Percentiles rank a stretch among this genome's conserved stretches.
These are phyloP conservation scores for Melieria omissa DNA, from an alignment of 2,888 invertebrate species.

Conservation along the genomic window DNA sequence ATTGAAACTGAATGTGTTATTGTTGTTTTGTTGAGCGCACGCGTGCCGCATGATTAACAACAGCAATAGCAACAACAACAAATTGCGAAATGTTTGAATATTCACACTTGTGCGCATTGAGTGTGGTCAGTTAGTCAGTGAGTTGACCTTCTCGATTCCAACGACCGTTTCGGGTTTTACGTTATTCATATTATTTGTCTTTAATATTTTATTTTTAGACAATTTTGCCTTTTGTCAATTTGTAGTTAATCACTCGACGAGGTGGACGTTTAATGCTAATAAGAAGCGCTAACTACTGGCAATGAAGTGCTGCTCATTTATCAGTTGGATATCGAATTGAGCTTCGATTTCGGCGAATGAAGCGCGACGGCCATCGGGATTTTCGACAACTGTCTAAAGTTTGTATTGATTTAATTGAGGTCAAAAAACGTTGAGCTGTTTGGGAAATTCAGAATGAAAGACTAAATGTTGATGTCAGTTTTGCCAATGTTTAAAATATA, in stretches of 20 bases:
- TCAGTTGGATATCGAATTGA: no score
- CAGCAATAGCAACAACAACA: conserved; percentile 15
- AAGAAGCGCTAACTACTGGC: background rate
- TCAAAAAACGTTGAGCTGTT: no score
- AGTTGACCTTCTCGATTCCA: conserved; percentile 20
- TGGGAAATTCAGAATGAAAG: background rate
- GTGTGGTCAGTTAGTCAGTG: conserved; percentile 16
- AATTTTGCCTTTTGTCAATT: conserved; percentile 1
- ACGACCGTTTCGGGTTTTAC: conserved; percentile 11
- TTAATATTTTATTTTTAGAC: background rate
- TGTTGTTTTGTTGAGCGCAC: conserved; percentile 1
- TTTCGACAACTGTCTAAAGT: no score
- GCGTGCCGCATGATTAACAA: conserved; percentile 19
- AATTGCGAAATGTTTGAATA: background rate
- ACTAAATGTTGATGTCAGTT: background rate
- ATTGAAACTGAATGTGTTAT: background rate
- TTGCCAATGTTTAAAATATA: background rate
- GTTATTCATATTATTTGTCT: conserved; percentile 3
- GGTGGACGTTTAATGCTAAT: background rate
- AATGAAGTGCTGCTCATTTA: no score
- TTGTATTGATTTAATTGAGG: no score
- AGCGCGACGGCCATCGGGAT: no score
- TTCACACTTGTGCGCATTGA: background rate
- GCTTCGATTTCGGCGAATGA: no score
- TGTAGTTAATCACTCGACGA: conserved; percentile 11